Evolutionary conservation across 2,888 invertebrate genomes (phyloP), one percentile per base, ranked within the genome.

Genomic region (Atherix ibis): DNA sequence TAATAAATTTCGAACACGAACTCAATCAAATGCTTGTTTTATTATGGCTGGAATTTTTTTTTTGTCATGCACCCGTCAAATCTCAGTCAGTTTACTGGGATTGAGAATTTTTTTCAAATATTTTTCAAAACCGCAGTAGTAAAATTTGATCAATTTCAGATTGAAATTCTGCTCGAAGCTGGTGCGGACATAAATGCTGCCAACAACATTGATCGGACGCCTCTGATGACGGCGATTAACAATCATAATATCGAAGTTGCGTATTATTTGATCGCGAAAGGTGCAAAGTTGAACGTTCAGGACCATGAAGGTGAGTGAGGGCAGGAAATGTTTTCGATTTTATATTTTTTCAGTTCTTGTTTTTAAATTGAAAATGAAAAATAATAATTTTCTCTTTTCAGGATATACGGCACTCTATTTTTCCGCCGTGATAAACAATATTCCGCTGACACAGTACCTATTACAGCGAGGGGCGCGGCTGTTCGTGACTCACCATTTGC

Each of bases 381-480:
- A 8, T 27, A 12, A 10, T 27, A 12, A 9, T 9, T 12, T 27
- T 27, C 27, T 12, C 5, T n/a, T 22, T 16, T n/a, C 14, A 38
- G 55, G 54, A 4, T 44, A 46, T 16, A 56, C 55, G 3, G 60
- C 60, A 1, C 44, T 59, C 2, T 52, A 50, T 29, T 53, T 50
- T 35, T 53, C 60, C 0, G 56, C 50, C 0, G 41, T 46, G 3
- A 50, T 49, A 4, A 46, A 53, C 18, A 53, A 58, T 40, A 40
- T 46, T 3, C 36, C 42, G 5, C 22, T 59, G 13, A 53, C 51
- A 1, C 40, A 47, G 5, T 38, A 51, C 37, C 58, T 82, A 17
- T 49, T 82, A 34, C 54, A 63, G 19, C 65, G 69, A 17, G 79
- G 80, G 8, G 80, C 80, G 3, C 69, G 78, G 32, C 64, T 79